phyloP scores from a whole-genome alignment of 2,113 vertebrate species.

The Ammodramus savannarum region DNA sequence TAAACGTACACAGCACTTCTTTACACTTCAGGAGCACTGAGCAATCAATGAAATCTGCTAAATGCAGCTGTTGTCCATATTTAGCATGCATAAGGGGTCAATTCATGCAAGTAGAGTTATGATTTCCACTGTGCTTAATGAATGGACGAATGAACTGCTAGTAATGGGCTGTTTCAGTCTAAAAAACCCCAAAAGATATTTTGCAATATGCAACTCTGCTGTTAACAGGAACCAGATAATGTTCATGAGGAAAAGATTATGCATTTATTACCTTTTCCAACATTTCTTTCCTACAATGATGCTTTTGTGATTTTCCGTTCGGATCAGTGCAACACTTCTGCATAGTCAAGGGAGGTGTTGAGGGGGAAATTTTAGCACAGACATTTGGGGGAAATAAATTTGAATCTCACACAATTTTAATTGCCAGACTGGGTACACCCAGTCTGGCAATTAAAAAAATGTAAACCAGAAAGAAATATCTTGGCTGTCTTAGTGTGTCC shows the following conservation, averaged over 20 bases:
- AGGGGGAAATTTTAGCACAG: background rate
- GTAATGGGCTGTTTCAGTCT: background rate
- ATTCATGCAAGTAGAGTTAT: background rate
- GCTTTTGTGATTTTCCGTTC: background rate
- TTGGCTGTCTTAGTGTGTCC: background rate
- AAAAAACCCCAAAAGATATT: background rate
- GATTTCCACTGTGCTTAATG: background rate
- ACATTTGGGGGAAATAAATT: background rate
- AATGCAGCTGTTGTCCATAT: background rate
- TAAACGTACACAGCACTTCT: background rate
- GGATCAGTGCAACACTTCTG: background rate
- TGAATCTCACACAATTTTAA: background rate
- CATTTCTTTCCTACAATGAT: background rate
- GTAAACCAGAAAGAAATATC: background rate
- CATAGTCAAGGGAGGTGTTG: background rate
- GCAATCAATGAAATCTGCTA: background rate
- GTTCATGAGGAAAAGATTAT: background rate
- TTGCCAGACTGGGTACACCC: background rate
- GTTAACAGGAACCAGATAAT: background rate
- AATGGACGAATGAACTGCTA: background rate
- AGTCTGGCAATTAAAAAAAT: background rate
- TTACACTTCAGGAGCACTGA: background rate
- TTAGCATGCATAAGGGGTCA: background rate
- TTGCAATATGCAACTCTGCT: background rate
- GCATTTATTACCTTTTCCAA: background rate